Evolutionary conservation across 2,113 vertebrate genomes (phyloP), one percentile per base, ranked within the genome.

Genomic region (Serinus canaria): DNA sequence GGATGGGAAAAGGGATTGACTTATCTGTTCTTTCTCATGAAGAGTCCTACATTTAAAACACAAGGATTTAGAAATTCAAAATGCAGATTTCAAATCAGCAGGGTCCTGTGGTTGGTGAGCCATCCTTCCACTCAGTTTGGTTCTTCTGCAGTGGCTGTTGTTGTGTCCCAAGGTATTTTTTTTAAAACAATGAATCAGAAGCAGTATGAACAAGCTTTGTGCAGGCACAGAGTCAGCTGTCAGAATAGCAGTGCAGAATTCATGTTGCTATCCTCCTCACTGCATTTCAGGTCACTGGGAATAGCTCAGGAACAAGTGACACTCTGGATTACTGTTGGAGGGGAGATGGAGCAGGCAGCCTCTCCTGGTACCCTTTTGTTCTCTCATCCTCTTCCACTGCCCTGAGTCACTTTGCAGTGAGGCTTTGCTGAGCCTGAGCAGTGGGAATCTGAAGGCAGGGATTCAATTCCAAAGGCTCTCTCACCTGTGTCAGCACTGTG

Each of bases 291-390:
- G 90, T 88, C 91, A 56, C 11, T 58, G 70, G 68, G 67, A 93
- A 69, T 21, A 74, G 72, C 55, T 80, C 83, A 74, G 94, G 72
- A 94, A 39, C 72, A 96, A 94, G 69, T 92, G 82, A 76, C 90
- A 83, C 28, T 52, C 59, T 28, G 13, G 63, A 90, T 94, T 93
- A 93, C 63, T 83, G 88, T 69, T 10, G 56, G 52, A 49, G 55
- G 60, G 60, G 55, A 70, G 63, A 46, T 35, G 43, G 83, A 93
- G 16, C 90, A 83, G 56, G 59, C 78, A 58, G 43, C 33, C 11
- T 84, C 39, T 78, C 44, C 60, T 24, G 64, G 24, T 72, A 39
- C 19, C 37, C 43, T 94, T 93, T 89, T 52, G 60, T 68, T 66
- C 44, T 59, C 52, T 58, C 55, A 24, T 67, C 62, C 69, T 39